phyloP scores from a whole-genome alignment of 2,888 invertebrate genomes.

The Malachius bipustulatus region DNA sequence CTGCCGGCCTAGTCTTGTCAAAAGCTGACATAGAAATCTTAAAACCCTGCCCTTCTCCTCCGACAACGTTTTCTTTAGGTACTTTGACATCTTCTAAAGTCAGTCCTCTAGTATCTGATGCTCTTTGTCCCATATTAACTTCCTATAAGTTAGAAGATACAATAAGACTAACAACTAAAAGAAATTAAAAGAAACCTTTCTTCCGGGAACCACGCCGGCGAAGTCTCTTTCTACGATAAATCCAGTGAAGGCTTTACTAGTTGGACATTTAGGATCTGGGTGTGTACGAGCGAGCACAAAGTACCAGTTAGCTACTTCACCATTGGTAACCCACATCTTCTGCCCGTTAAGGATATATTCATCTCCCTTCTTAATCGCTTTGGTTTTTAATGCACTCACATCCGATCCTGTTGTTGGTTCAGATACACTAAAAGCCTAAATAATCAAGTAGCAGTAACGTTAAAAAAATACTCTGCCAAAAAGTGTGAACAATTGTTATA shows the following conservation, averaged over 20 bases:
- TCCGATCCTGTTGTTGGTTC: conserved; percentile 96
- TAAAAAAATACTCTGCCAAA: too few species aligned
- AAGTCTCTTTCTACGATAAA: conserved; percentile 91
- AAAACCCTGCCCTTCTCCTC: conserved; percentile 87
- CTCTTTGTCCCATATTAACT: conserved; percentile 92
- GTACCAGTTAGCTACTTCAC: conserved; percentile 93
- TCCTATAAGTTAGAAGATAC: conserved; percentile 48
- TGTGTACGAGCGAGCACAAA: conserved; percentile 90
- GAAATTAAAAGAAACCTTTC: conserved; percentile 62
- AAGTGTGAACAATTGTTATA: too few species aligned
- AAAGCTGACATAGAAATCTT: conserved; percentile 96
- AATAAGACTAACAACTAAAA: too few species aligned
- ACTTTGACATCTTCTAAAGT: conserved; percentile 95
- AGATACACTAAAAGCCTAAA: conserved; percentile 85
- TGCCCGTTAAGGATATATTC: conserved; percentile 87
- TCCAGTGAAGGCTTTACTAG: conserved; percentile 90
- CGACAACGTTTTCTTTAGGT: conserved; percentile 85
- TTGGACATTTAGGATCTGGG: conserved; percentile 81
- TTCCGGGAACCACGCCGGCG: conserved; percentile 76
- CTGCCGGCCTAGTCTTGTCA: conserved; percentile 86
- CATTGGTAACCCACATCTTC: conserved; percentile 99
- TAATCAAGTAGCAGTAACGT: too few species aligned
- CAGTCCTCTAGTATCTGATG: conserved; percentile 89
- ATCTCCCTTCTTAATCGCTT: conserved; percentile 87
- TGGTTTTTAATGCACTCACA: conserved; percentile 82